Conservation (phyloP, 2,113 vertebrate genomes). For the Indicator maculatus region DNA sequence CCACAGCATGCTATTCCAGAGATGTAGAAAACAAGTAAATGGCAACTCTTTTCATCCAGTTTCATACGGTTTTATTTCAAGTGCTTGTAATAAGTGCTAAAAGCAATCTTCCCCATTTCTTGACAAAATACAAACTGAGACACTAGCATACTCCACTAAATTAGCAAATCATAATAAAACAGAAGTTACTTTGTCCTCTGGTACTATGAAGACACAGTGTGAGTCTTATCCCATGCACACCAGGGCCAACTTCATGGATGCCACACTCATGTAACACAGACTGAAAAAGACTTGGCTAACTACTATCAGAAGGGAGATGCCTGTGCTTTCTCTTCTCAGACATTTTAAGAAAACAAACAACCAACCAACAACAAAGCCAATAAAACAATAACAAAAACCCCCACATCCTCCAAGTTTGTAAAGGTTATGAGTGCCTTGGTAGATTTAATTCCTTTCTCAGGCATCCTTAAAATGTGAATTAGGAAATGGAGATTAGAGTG, state of each 20-base stretch:
- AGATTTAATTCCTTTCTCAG: conserved; percentile 29
- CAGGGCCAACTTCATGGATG: not conserved
- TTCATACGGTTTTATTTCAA: not conserved
- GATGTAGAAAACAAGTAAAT: not conserved
- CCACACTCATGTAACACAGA: not conserved
- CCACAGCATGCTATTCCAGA: not conserved
- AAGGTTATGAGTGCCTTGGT: not conserved
- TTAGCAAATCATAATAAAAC: not conserved
- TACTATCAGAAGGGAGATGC: not conserved
- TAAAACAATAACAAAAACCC: not conserved
- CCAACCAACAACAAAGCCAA: rapidly evolving
- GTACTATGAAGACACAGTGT: not conserved
- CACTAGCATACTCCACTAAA: not conserved
- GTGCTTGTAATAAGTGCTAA: not conserved
- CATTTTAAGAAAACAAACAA: not conserved
- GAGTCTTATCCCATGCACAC: not conserved
- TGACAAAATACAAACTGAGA: not conserved
- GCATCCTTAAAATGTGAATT: conserved; percentile 15
- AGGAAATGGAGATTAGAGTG: conserved; percentile 25
- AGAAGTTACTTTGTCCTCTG: not conserved
- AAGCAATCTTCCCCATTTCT: not conserved
- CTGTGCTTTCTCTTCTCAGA: not conserved
- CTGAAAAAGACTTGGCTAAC: not conserved
- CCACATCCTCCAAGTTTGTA: not conserved
- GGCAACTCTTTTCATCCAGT: not conserved